Conservation (phyloP, 2,113 vertebrate genomes). For the Lepidothrix coronata region DNA sequence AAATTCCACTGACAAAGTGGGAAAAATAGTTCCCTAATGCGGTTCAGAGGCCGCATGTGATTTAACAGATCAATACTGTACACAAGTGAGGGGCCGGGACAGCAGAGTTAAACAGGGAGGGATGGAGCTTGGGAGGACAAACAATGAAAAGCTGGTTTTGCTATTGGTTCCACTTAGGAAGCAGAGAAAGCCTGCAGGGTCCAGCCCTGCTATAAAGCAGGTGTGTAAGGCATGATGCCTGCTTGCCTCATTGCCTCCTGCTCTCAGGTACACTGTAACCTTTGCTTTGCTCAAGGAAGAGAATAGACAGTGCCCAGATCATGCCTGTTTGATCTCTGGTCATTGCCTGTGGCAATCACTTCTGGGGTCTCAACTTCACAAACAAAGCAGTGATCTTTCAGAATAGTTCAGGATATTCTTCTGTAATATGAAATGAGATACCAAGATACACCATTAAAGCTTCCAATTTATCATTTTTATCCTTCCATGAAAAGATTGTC, state of each 20-base stretch:
- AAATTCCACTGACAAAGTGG: not conserved
- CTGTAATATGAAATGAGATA: not conserved
- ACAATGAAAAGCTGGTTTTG: not conserved
- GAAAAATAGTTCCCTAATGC: no score
- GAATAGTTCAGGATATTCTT: not conserved
- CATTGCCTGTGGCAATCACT: not conserved
- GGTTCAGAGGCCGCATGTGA: not conserved
- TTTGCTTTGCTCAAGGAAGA: not conserved
- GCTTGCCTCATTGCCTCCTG: not conserved
- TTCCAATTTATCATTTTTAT: not conserved
- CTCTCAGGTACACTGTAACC: rapidly evolving
- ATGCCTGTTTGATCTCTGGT: not conserved
- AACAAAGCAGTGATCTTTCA: not conserved
- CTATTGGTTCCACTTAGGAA: not conserved
- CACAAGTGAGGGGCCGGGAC: not conserved
- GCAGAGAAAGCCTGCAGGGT: not conserved
- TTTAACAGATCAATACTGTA: not conserved
- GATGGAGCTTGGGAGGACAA: not conserved
- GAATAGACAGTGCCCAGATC: not conserved
- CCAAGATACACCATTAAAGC: not conserved
- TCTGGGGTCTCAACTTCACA: not conserved
- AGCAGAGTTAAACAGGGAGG: not conserved
- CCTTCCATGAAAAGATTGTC: not conserved
- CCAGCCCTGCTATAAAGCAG: not conserved
- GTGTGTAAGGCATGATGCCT: no score